Evolutionary conservation across 2,888 invertebrate species (phyloP).

Genomic region (Elegia similella): DNA sequence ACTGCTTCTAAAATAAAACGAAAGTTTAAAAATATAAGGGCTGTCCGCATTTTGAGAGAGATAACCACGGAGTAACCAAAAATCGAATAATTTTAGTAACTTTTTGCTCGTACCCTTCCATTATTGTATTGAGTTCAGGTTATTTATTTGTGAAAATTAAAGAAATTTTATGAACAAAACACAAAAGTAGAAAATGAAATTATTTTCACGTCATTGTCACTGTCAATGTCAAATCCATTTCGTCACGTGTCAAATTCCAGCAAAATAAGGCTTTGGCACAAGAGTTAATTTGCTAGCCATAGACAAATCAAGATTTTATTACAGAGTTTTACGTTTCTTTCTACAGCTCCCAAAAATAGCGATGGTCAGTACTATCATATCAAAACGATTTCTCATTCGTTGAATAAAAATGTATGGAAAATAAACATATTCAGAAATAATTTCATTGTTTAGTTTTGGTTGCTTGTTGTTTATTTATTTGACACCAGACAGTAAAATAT

Average conservation of each 20-base stretch:
- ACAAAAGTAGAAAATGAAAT: not conserved
- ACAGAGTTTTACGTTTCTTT: not conserved
- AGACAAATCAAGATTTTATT: not conserved
- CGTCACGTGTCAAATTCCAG: not conserved
- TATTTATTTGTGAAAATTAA: not conserved
- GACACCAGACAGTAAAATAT: not conserved
- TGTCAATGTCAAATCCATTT: not conserved
- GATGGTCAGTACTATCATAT: too few relatives aligned
- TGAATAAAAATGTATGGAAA: too few relatives aligned
- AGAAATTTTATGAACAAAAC: not conserved
- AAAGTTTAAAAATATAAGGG: not conserved
- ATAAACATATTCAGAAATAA: too few relatives aligned
- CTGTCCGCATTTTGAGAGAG: not conserved
- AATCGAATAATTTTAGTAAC: not conserved
- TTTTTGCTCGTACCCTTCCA: not conserved
- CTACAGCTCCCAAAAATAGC: not conserved
- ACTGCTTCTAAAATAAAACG: slow-evolving; percentile 26
- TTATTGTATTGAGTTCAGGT: not conserved
- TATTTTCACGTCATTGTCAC: not conserved
- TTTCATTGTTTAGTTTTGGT: too few relatives aligned
- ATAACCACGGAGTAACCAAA: not conserved
- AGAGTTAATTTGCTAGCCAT: not conserved
- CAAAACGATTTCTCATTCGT: too few relatives aligned
- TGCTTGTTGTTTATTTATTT: too few relatives aligned
- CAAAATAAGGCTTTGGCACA: not conserved